These are phyloP conservation scores for Myotis myotis DNA, from an alignment of 2,797 vertebrate genomes.

Conservation along the genomic window DNA sequence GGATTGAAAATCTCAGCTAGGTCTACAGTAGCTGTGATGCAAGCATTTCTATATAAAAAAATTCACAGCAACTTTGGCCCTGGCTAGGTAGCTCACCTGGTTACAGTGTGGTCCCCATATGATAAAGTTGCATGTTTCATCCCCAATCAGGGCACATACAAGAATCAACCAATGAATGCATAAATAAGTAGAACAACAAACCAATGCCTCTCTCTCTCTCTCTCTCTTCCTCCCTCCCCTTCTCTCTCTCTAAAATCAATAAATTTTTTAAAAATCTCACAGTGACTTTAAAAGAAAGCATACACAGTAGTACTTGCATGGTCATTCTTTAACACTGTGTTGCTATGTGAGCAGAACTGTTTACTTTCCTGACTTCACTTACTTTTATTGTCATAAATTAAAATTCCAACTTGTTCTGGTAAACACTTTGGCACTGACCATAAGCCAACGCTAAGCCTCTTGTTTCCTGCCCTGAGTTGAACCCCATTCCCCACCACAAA, in stretches of 20 bases:
- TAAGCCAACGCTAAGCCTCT: neutral
- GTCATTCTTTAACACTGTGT: neutral
- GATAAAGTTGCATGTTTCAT: neutral
- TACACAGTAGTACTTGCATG: neutral
- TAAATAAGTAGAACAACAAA: neutral
- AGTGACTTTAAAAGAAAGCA: neutral
- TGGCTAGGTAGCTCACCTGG: neutral
- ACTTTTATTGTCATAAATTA: slow-evolving; percentile 8
- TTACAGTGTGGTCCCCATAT: neutral
- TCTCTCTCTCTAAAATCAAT: neutral
- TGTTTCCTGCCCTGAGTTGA: slow-evolving; percentile 20
- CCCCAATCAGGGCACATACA: neutral
- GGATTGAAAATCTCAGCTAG: neutral
- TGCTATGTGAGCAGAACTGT: neutral
- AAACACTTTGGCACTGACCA: neutral
- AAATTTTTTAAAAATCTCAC: neutral
- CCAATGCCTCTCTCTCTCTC: neutral
- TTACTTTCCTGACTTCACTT: slow-evolving; percentile 17
- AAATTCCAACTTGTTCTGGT: slow-evolving; percentile 32
- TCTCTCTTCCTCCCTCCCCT: no score
- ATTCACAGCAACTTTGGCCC: neutral
- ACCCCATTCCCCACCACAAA: slow-evolving; percentile 28
- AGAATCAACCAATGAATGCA: neutral
- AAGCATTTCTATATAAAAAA: neutral
- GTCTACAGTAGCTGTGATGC: neutral